Percentiles rank a stretch among this genome's conserved stretches.
These are phyloP conservation scores for Solenopsis fugax DNA, from an alignment of 1,140 invertebrate genomes.

Conservation along the genomic window DNA sequence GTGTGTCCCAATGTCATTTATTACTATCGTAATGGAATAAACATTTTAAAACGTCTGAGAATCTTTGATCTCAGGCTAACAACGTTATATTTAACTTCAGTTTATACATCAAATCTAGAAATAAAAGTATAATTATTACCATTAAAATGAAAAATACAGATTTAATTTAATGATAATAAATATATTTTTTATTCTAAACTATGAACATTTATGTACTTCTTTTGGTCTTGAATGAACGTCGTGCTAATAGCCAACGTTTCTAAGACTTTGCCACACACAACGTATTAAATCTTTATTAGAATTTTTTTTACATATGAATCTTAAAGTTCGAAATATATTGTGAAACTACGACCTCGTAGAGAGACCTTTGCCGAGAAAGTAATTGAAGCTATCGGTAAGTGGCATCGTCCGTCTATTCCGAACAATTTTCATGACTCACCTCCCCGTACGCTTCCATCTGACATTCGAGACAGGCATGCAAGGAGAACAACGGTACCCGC, in stretches of 20 bases:
- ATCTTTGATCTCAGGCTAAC: background rate
- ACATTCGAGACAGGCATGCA: slow-evolving; percentile 68
- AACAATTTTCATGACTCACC: slow-evolving; percentile 53
- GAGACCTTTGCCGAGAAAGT: background rate
- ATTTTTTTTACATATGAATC: background rate
- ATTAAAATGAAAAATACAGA: background rate
- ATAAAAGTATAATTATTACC: background rate
- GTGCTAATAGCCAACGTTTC: background rate
- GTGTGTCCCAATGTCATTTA: background rate
- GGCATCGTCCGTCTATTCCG: slow-evolving; percentile 41
- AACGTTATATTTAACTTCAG: background rate
- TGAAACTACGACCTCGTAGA: background rate
- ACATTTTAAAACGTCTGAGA: background rate
- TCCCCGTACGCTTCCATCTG: slow-evolving; percentile 36
- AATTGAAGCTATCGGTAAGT: slow-evolving; percentile 52
- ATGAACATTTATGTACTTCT: background rate
- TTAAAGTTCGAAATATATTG: background rate
- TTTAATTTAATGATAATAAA: background rate
- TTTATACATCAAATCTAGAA: background rate
- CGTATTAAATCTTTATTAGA: background rate
- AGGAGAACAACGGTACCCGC: slow-evolving; percentile 64
- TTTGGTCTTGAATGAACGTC: background rate
- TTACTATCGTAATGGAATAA: background rate
- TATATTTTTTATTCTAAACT: background rate
- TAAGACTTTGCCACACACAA: background rate